Percentiles rank a stretch among this genome's conserved stretches.
Evolutionary conservation across 2,113 vertebrate genomes (phyloP).

Genomic region (Telmatochromis sp.): DNA sequence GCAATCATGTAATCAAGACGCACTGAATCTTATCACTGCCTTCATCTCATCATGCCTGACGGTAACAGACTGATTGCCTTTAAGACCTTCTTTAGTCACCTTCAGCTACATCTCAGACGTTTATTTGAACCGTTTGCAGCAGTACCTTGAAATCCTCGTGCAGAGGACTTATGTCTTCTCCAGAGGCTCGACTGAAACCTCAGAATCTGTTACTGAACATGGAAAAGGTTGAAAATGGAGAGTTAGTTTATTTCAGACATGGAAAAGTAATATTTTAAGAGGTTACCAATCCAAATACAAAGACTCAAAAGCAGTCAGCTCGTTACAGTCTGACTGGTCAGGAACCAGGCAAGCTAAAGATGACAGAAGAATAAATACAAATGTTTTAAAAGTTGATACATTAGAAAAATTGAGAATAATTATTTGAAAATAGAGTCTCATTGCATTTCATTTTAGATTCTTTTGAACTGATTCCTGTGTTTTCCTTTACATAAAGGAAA

Average conservation of each 20-base stretch:
- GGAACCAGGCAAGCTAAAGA: background rate
- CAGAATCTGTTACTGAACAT: background rate
- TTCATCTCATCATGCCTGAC: background rate
- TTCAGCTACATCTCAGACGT: background rate
- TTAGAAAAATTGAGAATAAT: background rate
- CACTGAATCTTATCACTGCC: background rate
- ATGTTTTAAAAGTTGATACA: background rate
- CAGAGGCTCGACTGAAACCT: fast-evolving
- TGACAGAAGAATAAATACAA: background rate
- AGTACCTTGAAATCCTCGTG: background rate
- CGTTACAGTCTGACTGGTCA: fast-evolving
- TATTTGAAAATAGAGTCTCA: background rate
- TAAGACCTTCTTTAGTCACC: fast-evolving
- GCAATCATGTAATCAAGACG: background rate
- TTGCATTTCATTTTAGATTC: background rate
- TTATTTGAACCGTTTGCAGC: background rate
- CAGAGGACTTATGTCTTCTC: fast-evolving
- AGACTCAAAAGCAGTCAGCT: background rate
- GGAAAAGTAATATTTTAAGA: background rate
- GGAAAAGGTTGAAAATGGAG: background rate
- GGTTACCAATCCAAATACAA: background rate
- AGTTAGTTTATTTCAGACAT: background rate
- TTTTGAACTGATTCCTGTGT: background rate
- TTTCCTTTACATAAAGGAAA: background rate
- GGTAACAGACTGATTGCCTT: background rate